Conservation (phyloP, 1,140 invertebrate genomes). For the Meloidogyne chitwoodi region DNA sequence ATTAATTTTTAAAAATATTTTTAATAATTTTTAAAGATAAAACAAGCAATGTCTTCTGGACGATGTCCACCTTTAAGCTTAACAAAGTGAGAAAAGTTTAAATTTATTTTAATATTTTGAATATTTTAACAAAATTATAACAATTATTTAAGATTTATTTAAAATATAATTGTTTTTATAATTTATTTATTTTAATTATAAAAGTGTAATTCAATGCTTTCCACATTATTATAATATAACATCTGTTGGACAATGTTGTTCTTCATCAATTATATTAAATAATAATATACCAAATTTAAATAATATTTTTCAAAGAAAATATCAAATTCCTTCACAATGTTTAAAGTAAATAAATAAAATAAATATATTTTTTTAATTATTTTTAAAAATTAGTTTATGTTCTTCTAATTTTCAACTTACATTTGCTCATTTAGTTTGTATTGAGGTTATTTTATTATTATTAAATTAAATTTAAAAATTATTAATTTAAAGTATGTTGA, state of each 20-base stretch:
- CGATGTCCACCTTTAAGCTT: conserved; percentile 27
- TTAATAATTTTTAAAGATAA: conserved; percentile 12
- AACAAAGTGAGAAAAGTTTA: conserved; percentile 9
- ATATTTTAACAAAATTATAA: too few species aligned
- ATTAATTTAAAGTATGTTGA: conserved; percentile 4
- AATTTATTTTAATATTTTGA: background rate
- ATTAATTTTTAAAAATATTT: background rate
- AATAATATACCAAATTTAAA: background rate
- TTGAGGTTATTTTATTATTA: background rate
- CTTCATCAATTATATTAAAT: background rate
- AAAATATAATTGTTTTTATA: background rate
- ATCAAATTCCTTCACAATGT: conserved; percentile 8
- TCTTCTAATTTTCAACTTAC: conserved; percentile 15
- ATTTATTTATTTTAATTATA: background rate
- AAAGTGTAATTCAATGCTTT: conserved; percentile 18
- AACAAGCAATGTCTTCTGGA: conserved; percentile 15
- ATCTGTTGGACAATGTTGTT: conserved; percentile 13
- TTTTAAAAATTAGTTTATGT: conserved; percentile 13
- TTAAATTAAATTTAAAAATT: background rate
- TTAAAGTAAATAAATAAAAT: background rate
- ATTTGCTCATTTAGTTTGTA: conserved; percentile 12
- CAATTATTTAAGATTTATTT: too few species aligned
- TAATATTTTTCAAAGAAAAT: background rate
- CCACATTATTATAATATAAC: conserved; percentile 16
- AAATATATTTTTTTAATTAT: background rate